Conservation (phyloP, 1,140 invertebrate species). For the Leptinotarsa undecemlineata region DNA sequence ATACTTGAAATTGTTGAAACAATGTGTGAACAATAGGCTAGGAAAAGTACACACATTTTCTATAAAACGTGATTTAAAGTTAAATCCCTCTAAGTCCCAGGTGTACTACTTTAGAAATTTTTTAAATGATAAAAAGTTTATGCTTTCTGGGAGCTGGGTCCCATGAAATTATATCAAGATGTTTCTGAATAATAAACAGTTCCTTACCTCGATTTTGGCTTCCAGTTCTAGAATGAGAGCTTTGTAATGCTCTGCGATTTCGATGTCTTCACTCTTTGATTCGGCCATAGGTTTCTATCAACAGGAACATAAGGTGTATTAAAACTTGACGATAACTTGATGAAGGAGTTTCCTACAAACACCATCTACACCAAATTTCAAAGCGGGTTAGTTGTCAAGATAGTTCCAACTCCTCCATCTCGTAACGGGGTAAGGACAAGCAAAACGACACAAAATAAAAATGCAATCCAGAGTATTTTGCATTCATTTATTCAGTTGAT, state of each 20-base stretch:
- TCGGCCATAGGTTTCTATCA: slow-evolving; percentile 43
- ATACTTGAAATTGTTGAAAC: no score
- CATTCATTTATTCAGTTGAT: background rate
- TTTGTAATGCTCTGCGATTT: slow-evolving; percentile 49
- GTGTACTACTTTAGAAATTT: no score
- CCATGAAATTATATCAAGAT: no score
- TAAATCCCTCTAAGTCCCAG: no score
- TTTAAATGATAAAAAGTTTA: no score
- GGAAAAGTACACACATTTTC: no score
- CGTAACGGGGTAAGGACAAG: background rate
- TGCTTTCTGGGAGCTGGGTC: no score
- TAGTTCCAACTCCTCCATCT: slow-evolving; percentile 16
- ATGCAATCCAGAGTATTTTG: background rate
- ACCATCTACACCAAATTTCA: slow-evolving; percentile 17
- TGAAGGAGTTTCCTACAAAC: slow-evolving; percentile 18
- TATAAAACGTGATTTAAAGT: no score
- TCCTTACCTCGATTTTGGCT: slow-evolving; percentile 48
- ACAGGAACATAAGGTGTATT: slow-evolving; percentile 35
- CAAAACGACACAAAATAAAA: slow-evolving; percentile 3
- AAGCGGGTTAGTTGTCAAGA: background rate
- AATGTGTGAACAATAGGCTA: no score
- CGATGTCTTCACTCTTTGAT: slow-evolving; percentile 25
- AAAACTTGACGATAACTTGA: slow-evolving; percentile 24
- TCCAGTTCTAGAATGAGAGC: slow-evolving; percentile 46
- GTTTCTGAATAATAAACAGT: no score